Base-by-base conservation (phyloP, 2,888 invertebrate genomes). In the Lucinisca nassula region DNA sequence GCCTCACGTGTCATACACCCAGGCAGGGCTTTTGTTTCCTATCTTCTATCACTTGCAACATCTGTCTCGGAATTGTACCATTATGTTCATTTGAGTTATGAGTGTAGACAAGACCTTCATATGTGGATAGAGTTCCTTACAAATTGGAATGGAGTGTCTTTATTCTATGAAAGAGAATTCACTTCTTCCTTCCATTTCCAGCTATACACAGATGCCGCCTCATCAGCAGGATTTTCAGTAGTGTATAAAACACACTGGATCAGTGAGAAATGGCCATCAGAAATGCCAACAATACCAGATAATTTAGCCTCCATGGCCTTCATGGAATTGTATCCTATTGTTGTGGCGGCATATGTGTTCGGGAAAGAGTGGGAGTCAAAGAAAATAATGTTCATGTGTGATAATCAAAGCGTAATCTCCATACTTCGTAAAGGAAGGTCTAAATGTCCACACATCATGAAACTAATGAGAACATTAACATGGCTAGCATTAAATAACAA, bases 401-500 rank as follows among this genome's bases (percentile, higher is more conserved):
- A 84, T 45, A 87, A 87, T 51, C 37, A 37, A 2, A 80, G n/a
- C 87, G 6, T 72, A 77, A 81, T 85, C 3, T 51, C 79, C 8
- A 88, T 88, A 45, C n/a, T 88, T 17, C 49, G 70, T 1, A 88
- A 88, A 75, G 82, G 78, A 2, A 21, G 83, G 12, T 83, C 79
- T 24, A 79, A 79, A 30, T 38, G 21, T 17, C 4, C 35, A n/a
- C 21, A 40, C 35, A 84, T 84, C 1, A 76, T 80, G 80, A 21
- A 24, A 27, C 40, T 86, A 1, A 79, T 86, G 79, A 74, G 86
- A 49, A 73, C 37, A 0, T 21, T 35, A 2, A 67, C 67, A 6
- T 67, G 67, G 35, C 24, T 67, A 21, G 67, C 67, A 2, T 35
- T 67, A 4, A 32, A 2, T 35, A 67, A 67, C 35, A 67, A 67